Base-by-base conservation (phyloP, 2,888 invertebrate species). In the Parnassius smintheus region DNA sequence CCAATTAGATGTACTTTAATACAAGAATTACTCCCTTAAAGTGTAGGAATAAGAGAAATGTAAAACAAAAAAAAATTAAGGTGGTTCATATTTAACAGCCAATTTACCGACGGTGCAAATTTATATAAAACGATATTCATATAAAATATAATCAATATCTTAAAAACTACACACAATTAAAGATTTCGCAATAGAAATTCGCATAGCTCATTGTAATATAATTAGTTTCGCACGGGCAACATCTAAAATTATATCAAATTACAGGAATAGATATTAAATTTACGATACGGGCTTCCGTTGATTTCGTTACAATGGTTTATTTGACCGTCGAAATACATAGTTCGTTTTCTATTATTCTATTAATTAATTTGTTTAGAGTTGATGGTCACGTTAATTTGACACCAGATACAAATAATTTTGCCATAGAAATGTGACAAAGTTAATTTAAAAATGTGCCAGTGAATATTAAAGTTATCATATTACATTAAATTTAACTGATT, bases 101-200 rank as follows among this genome's bases (percentile, higher is more conserved):
- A 54, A 12, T 42, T 42, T 22, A n/a, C 18, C 35, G 10, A n/a
- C 35, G 41, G 13, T 35, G 22, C n/a, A 35, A 59, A 48, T 48
- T 8, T 22, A 12, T 35, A 48, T 46, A 13, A 48, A 46, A 7
- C 12, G 7, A 46, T 46, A 46, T 44, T 13, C 9, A 42, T 18
- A 11, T 9, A 10, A 44, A 54, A n/a, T 45, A 59, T 52, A 59
- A 50, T 55, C 18, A 48, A 60, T 51, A 61, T 45, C 3, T 4
- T 45, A 56, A 51, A 13, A 50, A 18, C 51, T 61, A 51, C n/a
- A 11, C 44, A 56, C 12, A 22, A 56, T 57, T n/a, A 51, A 52
- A 58, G 11, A 58, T 54, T 62, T 62, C 62, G 62, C 62, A 62
- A 57, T 44, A 54, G 42, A 45, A 58, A 58, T 48, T 62, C 62